Evolutionary conservation across 2,888 invertebrate genomes (phyloP), one percentile per base, ranked within the genome.

Genomic region (Perdita meconis): DNA sequence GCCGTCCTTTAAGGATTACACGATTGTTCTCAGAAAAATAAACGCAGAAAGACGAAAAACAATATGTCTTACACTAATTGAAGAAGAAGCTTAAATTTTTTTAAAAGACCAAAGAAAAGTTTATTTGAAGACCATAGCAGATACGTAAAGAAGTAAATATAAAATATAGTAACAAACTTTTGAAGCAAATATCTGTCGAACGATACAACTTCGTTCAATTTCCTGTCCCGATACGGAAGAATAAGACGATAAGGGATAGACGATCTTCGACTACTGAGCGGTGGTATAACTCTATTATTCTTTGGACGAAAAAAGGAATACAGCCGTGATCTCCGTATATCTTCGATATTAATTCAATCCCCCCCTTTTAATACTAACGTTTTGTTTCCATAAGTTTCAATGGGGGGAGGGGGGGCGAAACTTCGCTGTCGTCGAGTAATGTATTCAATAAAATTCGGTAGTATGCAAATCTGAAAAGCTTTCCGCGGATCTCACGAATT

Each of bases 371-470:
- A 19, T 34, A 55, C 24, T 40, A 68, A 68, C 63, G 56, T 74
- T 68, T 67, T 64, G 60, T 63, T 80, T 61, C 61, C 40, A 75
- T 63, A 64, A 56, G 59, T 59, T 42, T 10, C 40, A 44, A 44
- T 42, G 56, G 36, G 24, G 26, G 59, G 47, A 44, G 38, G 42
- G 56, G 36, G 24, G 26, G 59, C 42, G 68, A 60, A 64, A 51
- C 50, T 34, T 50, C 55, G 34, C 51, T 50, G 70, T 73, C 86
- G 81, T 82, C 80, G 78, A 80, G 74, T 76, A 57, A 72, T 56
- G 76, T 78, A 84, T 86, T 86, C 80, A 71, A 82, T 75, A 82
- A 80, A 82, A 86, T 85, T 77, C 80, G 79, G 71, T 55, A 60
- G 59, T 77, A 85, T 77, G 79, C 69, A 73, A 84, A 77, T 82